Percentiles rank a stretch among this genome's conserved stretches.
phyloP scores from a whole-genome alignment of 2,797 vertebrate genomes.

The Merluccius polli region DNA sequence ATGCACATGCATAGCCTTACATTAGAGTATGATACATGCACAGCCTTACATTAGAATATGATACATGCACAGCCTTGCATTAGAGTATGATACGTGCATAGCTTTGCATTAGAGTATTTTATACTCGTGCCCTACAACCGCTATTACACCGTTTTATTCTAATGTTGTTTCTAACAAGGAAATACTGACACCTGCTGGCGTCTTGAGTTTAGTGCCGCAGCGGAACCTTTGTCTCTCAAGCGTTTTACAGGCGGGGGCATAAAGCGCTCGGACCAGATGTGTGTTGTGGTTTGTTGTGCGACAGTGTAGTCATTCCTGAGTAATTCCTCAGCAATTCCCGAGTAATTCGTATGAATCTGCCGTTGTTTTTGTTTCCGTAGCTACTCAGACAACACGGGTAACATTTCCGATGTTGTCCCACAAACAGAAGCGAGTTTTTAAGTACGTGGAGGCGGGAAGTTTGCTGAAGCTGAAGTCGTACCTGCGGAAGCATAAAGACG shows the following conservation, averaged over 20 bases:
- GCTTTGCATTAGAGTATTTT: too few relatives aligned
- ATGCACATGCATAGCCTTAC: background rate
- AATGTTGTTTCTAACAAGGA: background rate
- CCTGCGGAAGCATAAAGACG: slow-evolving; percentile 71
- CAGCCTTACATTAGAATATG: too few relatives aligned
- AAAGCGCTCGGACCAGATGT: background rate
- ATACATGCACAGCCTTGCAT: background rate
- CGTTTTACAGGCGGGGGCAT: background rate
- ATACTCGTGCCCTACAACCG: background rate
- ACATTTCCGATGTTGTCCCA: slow-evolving; percentile 54
- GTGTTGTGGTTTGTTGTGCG: background rate
- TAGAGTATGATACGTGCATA: too few relatives aligned
- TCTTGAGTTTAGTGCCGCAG: background rate
- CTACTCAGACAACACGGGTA: background rate
- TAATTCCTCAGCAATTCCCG: too few relatives aligned
- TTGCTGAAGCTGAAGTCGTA: slow-evolving; percentile 77
- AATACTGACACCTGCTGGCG: slow-evolving; percentile 45
- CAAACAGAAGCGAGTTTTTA: slow-evolving; percentile 68
- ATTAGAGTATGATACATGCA: background rate
- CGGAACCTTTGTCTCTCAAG: background rate
- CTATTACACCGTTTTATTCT: background rate
- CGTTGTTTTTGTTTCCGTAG: background rate
- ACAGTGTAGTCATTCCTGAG: too few relatives aligned
- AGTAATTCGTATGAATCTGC: too few relatives aligned
- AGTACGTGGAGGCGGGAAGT: slow-evolving; percentile 75